Percentiles rank a stretch among this genome's conserved stretches.
Conservation (phyloP, 2,797 vertebrate species). For the Acomys russatus region DNA sequence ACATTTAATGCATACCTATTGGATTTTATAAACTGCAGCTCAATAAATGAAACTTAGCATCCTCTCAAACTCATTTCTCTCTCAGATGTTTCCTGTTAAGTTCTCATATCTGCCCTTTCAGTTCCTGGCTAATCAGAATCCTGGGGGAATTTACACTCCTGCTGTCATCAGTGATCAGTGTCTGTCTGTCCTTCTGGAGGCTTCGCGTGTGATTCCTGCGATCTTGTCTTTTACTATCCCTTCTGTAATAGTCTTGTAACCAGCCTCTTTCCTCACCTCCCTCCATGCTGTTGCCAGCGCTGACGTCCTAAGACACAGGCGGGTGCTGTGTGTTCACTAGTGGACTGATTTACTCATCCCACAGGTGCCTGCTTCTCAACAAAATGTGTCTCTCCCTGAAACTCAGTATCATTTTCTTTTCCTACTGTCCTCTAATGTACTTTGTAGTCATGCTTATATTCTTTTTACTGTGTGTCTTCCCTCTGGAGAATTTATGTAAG, state of each 20-base stretch:
- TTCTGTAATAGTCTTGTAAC: slow-evolving; percentile 19
- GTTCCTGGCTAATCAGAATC: slow-evolving; percentile 20
- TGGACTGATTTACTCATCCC: slow-evolving; percentile 44
- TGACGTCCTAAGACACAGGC: slow-evolving; percentile 56
- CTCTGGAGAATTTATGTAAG: slow-evolving; percentile 35
- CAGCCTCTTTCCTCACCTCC: slow-evolving; percentile 26
- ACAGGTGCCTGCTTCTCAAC: slow-evolving; percentile 52
- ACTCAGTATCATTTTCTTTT: slow-evolving; percentile 27
- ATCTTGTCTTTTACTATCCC: slow-evolving; percentile 29
- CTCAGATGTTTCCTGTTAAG: slow-evolving; percentile 21
- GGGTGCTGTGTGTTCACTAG: neutral
- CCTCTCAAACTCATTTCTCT: neutral
- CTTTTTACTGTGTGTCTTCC: slow-evolving; percentile 47
- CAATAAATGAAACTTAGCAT: slow-evolving; percentile 3
- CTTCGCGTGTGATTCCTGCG: slow-evolving; percentile 45
- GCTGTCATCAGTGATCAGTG: neutral
- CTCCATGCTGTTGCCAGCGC: slow-evolving; percentile 51
- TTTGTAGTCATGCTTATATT: slow-evolving; percentile 63
- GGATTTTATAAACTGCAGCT: slow-evolving; percentile 44
- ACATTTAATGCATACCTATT: slow-evolving; percentile 51
- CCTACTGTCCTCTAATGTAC: neutral
- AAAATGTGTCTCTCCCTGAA: neutral
- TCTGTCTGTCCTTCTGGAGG: neutral
- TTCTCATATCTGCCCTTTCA: neutral
- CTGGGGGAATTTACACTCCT: neutral